Conservation (phyloP, 2,797 vertebrate species). For the Myripristis murdjan region DNA sequence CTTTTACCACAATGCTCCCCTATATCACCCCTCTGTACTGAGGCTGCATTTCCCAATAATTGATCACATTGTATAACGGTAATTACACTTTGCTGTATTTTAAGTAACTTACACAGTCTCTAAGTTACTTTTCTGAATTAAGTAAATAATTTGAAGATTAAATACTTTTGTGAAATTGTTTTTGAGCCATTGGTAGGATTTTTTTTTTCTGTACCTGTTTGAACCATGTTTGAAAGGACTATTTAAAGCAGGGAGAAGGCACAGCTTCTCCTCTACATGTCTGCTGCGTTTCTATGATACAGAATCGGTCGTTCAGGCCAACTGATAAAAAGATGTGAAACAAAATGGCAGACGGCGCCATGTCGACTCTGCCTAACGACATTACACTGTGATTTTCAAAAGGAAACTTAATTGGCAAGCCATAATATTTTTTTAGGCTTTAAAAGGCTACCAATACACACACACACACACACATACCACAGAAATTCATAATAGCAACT, state of each 20-base stretch:
- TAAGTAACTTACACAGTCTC: not conserved
- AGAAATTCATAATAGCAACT: not conserved
- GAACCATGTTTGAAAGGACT: too few species aligned
- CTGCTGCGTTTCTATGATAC: conserved; percentile 28
- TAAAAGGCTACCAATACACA: not conserved
- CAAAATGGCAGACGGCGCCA: conserved; percentile 75
- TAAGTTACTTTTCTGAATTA: not conserved
- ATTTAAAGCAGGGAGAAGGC: not conserved
- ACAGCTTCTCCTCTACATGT: not conserved
- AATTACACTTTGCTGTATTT: conserved; percentile 9
- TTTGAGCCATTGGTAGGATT: not conserved
- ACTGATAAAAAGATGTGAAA: conserved; percentile 52
- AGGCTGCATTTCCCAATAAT: not conserved
- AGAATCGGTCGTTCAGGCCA: conserved; percentile 49
- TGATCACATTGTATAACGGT: conserved; percentile 21
- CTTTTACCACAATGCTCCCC: conserved; percentile 44
- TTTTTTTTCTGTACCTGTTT: too few species aligned
- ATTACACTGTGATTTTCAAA: not conserved
- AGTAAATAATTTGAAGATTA: not conserved
- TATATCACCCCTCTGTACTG: conserved; percentile 24
- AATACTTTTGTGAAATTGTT: not conserved
- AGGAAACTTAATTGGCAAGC: not conserved
- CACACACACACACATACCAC: too few species aligned
- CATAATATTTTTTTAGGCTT: conserved; percentile 4
- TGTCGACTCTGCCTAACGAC: conserved; percentile 31